phyloP scores from a whole-genome alignment of 1,140 invertebrate species.

The Rhagoletis pomonella region DNA sequence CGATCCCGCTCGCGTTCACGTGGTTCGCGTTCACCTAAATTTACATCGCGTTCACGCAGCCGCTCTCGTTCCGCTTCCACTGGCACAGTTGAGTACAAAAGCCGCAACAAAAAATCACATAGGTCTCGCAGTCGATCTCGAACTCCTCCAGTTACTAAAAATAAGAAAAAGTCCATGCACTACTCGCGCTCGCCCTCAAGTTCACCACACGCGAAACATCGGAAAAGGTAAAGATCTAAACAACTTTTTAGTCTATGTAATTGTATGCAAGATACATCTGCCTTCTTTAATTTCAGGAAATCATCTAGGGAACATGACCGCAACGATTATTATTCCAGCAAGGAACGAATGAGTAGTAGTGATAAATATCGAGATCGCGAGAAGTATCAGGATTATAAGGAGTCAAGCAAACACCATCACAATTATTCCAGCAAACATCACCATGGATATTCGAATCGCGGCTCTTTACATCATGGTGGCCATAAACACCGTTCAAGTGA shows the following conservation, averaged over 20 bases:
- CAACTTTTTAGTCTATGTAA: not conserved
- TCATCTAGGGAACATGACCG: conserved; percentile 63
- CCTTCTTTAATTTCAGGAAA: conserved; percentile 55
- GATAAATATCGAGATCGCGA: conserved; percentile 68
- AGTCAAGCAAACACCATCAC: conserved; percentile 61
- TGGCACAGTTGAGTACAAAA: conserved; percentile 58
- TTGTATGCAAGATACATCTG: not conserved
- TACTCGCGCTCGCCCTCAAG: conserved; percentile 70
- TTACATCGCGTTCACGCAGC: conserved; percentile 65
- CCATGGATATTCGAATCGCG: conserved; percentile 58
- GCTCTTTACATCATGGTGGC: conserved; percentile 61
- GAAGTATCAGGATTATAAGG: conserved; percentile 65
- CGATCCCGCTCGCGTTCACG: conserved; percentile 72
- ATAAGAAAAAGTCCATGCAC: conserved; percentile 71
- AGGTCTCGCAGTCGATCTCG: conserved; percentile 65
- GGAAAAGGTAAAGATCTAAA: conserved; percentile 64
- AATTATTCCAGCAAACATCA: conserved; percentile 59
- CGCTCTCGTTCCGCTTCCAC: conserved; percentile 64
- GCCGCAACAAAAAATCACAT: conserved; percentile 74
- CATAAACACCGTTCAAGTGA: conserved; percentile 65
- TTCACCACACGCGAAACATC: conserved; percentile 71
- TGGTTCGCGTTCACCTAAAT: conserved; percentile 58
- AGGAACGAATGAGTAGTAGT: conserved; percentile 64
- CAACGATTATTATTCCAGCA: conserved; percentile 67
- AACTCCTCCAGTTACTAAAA: conserved; percentile 64